Evolutionary conservation across 2,113 vertebrate genomes (phyloP), one percentile per base, ranked within the genome.

Genomic region (Speoplatyrhinus poulsoni): DNA sequence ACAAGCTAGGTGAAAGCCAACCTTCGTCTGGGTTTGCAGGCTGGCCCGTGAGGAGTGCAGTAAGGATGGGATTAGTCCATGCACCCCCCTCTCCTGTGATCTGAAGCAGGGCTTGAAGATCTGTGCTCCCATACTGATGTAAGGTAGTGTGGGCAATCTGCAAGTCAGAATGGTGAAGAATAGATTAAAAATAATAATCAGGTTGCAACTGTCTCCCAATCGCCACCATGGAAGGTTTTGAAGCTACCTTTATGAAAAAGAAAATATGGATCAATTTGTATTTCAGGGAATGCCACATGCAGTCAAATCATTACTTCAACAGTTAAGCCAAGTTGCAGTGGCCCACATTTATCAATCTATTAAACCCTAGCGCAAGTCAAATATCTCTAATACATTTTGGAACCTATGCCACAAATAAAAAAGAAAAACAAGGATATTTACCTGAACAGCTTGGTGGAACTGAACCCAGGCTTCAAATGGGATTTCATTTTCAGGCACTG

Each of bases 401-500:
- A 47, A 46, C 32, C 36, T 12, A 47, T 46, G 36, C n/a, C 15
- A 53, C 16, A 70, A 60, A 62, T 15, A 17, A 8, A 4, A 3
- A 41, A 46, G 41, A 60, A 16, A 65, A 62, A 60, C 9, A 3
- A 55, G 11, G 10, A 46, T 81, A 85, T 74, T 92, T 84, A 97
- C 98, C 95, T 96, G 94, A 72, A 99, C 93, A 71, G 95, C 95
- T 59, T 96, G 93, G 87, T 96, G 94, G 72, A 98, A 95, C 75
- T 94, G 95, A 83, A 96, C 87, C 95, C 96, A 97, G 62, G 94
- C 92, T 77, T 98, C 96, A 85, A 90, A 91, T 0, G 95, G 93
- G 77, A 98, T 93, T 76, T 98, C 96, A 90, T 92, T 95, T 89
- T 97, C 96, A 92, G 96, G 93, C 87, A 99, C 93, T 69, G 96